Percentiles rank a stretch among this genome's conserved stretches.
Evolutionary conservation across 2,113 vertebrate genomes (phyloP).

Genomic region (Marcusenius ussheri): DNA sequence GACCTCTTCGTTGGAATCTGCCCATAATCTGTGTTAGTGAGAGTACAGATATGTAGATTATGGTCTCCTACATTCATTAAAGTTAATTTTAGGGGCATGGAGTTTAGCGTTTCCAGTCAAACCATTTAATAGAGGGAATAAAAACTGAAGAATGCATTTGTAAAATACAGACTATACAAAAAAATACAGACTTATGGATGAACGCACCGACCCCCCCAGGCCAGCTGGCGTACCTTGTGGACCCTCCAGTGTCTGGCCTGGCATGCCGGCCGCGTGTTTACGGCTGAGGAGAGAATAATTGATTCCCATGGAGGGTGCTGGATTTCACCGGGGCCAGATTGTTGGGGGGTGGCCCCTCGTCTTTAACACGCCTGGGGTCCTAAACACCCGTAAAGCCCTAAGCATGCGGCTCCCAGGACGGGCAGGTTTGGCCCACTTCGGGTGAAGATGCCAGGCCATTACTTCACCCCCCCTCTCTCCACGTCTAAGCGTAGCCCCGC

Average conservation of each 20-base stretch:
- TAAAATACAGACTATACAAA: not conserved
- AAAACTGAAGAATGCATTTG: not conserved
- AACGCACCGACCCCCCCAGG: not conserved
- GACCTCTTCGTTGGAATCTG: not conserved
- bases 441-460: conserved; percentile 54
- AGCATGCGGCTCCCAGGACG: conserved; percentile 41
- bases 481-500: conserved; percentile 53
- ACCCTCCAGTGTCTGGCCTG: no score
- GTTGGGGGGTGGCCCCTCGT: conserved; percentile 27
- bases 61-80: not conserved
- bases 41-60: not conserved
- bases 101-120: not conserved
- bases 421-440: conserved; percentile 54
- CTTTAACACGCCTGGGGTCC: conserved; percentile 43
- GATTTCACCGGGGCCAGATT: not conserved
- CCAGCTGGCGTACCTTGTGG: not conserved
- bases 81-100: not conserved
- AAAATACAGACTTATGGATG: not conserved
- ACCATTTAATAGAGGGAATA: not conserved
- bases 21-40: not conserved
- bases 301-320: conserved; percentile 10
- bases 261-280: conserved; percentile 1
- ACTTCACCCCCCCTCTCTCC: conserved; percentile 56
- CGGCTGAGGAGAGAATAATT: not conserved
- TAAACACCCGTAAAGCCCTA: conserved; percentile 46